Conservation (phyloP, 2,113 vertebrate genomes). For the Aepyceros melampus region DNA sequence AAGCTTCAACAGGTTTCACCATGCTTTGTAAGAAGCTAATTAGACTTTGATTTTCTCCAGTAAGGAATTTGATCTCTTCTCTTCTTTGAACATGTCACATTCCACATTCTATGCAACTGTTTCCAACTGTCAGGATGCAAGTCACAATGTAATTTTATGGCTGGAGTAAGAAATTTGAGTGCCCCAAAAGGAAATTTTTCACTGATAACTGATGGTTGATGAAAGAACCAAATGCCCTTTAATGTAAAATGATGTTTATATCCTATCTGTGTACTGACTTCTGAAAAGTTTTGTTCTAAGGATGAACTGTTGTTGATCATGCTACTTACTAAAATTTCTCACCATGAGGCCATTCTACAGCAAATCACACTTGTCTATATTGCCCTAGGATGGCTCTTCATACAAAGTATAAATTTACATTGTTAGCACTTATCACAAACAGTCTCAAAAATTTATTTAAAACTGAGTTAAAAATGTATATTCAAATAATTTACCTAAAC, state of each 20-base stretch:
- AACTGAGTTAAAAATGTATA: neutral
- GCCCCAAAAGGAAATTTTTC: neutral
- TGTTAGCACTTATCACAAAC: neutral
- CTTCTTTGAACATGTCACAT: conserved; percentile 21
- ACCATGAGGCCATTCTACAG: neutral
- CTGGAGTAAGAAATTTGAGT: conserved; percentile 26
- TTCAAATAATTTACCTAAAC: neutral
- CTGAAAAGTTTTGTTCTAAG: conserved; percentile 27
- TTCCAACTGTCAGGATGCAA: conserved; percentile 10
- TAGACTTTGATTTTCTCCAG: neutral
- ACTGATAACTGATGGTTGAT: neutral
- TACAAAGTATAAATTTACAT: neutral
- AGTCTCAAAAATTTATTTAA: neutral
- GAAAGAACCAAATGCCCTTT: neutral
- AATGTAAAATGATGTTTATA: neutral
- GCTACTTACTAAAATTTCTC: neutral
- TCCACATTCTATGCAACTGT: conserved; percentile 25
- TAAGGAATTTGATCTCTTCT: conserved; percentile 13
- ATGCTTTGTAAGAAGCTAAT: neutral
- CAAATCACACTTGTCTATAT: neutral
- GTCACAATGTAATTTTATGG: conserved; percentile 3
- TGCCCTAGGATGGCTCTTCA: neutral
- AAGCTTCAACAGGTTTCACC: neutral
- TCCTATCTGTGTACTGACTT: neutral
- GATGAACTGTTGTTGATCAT: neutral